phyloP scores from a whole-genome alignment of 2,888 invertebrate genomes.

The Corythucha ciliata region DNA sequence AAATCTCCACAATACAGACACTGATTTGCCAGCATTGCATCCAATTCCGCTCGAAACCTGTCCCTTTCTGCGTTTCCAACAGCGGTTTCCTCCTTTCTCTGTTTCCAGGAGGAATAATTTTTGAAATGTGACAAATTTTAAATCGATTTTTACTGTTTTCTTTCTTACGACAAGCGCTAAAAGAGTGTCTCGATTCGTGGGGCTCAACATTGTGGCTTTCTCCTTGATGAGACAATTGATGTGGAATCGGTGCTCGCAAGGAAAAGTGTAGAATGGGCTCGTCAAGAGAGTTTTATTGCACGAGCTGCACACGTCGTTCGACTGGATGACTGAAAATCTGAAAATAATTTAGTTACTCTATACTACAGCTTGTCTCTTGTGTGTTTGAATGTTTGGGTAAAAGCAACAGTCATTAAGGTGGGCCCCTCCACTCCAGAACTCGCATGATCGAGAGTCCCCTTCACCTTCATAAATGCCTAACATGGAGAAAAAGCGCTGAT shows the following conservation, averaged over 20 bases:
- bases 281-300: slow-evolving; percentile 74
- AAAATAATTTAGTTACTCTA: too few species aligned
- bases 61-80: slow-evolving; percentile 20
- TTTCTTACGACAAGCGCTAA: slow-evolving; percentile 42
- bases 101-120: too few species aligned
- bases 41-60: slow-evolving; percentile 54
- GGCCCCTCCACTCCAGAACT: too few species aligned
- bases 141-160: not conserved
- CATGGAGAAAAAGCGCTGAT: too few species aligned
- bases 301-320: slow-evolving; percentile 68
- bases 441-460: too few species aligned
- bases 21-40: slow-evolving; percentile 81
- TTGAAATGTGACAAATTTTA: not conserved
- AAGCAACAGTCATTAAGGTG: too few species aligned
- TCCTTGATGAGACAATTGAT: slow-evolving; percentile 79
- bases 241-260: slow-evolving; percentile 92
- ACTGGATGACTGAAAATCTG: too few species aligned
- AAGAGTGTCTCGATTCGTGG: slow-evolving; percentile 45
- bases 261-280: slow-evolving; percentile 88
- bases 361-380: too few species aligned
- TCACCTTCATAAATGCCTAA: too few species aligned
- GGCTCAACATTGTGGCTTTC: slow-evolving; percentile 56
- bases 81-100: slow-evolving; percentile 23
- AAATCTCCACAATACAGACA: slow-evolving; percentile 88
- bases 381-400: too few species aligned